Percentiles rank a stretch among this genome's conserved stretches.
phyloP scores from a whole-genome alignment of 53 echinoderm and acorn worm genomes.

The Hippasteria phrygiana region DNA sequence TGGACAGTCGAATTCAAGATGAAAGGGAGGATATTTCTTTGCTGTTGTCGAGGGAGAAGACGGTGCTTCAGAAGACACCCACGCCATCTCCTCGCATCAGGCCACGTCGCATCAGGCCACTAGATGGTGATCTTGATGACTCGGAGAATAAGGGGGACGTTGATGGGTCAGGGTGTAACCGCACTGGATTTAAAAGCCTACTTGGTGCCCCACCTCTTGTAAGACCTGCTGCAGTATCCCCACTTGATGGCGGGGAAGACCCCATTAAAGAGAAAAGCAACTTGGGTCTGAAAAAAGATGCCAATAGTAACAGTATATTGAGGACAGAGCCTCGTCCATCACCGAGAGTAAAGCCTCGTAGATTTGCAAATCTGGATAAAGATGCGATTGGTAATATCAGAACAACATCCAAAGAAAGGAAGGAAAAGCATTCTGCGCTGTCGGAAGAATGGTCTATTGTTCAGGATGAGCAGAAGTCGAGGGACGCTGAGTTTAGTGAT shows the following conservation, averaged over 20 bases:
- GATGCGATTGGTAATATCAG: neutral
- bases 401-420: neutral
- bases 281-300: neutral
- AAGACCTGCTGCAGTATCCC: neutral
- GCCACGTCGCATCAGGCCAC: conserved; percentile 40
- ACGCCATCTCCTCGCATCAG: conserved; percentile 35
- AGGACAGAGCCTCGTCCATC: neutral
- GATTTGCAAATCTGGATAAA: conserved; percentile 8
- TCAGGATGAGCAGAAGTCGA: conserved; percentile 4
- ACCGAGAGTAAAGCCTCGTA: conserved; percentile 21
- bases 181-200: neutral
- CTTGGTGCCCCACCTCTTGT: conserved; percentile 1
- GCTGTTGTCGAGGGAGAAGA: neutral
- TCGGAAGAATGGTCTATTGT: neutral
- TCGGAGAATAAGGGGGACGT: neutral
- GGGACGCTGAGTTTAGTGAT: neutral
- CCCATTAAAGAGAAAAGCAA: neutral
- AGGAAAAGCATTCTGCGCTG: neutral
- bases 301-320: neutral
- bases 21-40: conserved; percentile 26
- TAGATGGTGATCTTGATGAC: conserved; percentile 6
- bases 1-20: neutral
- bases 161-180: neutral
- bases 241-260: neutral
- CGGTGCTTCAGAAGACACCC: neutral